Percentiles rank a stretch among this genome's conserved stretches.
These are phyloP conservation scores for Telmatochromis sp. DNA, from an alignment of 2,113 vertebrate genomes.

Conservation along the genomic window DNA sequence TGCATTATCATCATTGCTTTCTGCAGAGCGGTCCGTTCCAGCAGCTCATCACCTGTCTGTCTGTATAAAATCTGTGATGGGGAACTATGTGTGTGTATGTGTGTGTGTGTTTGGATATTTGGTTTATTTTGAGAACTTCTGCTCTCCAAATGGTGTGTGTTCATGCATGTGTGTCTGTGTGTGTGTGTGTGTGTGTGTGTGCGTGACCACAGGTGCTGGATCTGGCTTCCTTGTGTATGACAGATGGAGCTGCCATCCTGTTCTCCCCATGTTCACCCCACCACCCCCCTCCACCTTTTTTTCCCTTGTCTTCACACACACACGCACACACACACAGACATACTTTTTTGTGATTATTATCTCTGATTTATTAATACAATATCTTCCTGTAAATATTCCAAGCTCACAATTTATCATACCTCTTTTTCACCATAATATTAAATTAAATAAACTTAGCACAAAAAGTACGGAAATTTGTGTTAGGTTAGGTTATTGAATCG, in stretches of 20 bases:
- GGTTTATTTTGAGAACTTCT: slow-evolving; percentile 44
- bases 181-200: not conserved
- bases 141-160: not conserved
- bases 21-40: not conserved
- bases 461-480: not conserved
- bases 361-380: not conserved
- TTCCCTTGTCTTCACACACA: not conserved
- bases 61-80: not conserved
- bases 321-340: not conserved
- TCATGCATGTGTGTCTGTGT: not conserved
- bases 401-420: not conserved
- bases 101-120: slow-evolving; percentile 1
- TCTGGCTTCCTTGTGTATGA: slow-evolving; percentile 48
- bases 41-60: not conserved
- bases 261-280: slow-evolving; percentile 45
- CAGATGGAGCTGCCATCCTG: slow-evolving; percentile 64
- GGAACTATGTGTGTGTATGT: not conserved
- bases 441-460: not conserved
- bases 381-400: not conserved
- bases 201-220: slow-evolving; percentile 38
- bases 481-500: not conserved
- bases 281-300: not conserved
- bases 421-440: not conserved
- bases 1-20: not conserved
- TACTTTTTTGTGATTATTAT: not conserved